A percentile compares a stretch with the other conserved stretches of the same genome.
Conservation (phyloP, 2,888 invertebrate species). For the Drosophila mayaguana region DNA sequence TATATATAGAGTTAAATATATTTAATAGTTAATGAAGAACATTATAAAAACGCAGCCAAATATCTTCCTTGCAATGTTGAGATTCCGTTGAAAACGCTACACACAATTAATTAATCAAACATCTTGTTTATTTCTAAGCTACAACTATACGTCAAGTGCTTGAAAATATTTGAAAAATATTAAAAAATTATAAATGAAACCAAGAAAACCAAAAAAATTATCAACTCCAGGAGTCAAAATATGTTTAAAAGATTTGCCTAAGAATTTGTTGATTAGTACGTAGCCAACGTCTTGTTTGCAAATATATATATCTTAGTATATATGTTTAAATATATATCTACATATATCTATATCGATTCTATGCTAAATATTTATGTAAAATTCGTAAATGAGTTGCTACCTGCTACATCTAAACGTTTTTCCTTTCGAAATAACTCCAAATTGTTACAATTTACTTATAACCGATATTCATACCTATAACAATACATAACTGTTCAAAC, state of each 20-base stretch:
- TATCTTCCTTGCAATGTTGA: constrained; percentile 81
- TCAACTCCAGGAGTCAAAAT: constrained; percentile 40
- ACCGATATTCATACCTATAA: constrained; percentile 58
- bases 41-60: constrained; percentile 56
- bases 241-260: constrained; percentile 46
- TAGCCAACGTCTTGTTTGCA: constrained; percentile 64
- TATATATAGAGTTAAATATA: constrained; percentile 8
- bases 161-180: constrained; percentile 75
- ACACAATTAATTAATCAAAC: constrained; percentile 60
- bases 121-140: constrained; percentile 65
- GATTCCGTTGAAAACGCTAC: constrained; percentile 81
- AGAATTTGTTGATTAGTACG: constrained; percentile 74
- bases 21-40: not conserved
- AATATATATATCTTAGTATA: constrained; percentile 10
- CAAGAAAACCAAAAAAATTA: constrained; percentile 19
- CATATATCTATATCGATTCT: constrained; percentile 23
- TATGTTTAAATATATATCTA: not conserved
- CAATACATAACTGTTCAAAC: constrained; percentile 42
- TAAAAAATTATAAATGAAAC: constrained; percentile 42
- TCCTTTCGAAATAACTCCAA: constrained; percentile 43
- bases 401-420: constrained; percentile 18
- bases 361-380: constrained; percentile 28
- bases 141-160: constrained; percentile 68
- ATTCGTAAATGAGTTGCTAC: constrained; percentile 28
- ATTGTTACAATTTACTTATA: constrained; percentile 58